phyloP scores from a whole-genome alignment of 2,113 vertebrate genomes.

The Scatophagus argus region DNA sequence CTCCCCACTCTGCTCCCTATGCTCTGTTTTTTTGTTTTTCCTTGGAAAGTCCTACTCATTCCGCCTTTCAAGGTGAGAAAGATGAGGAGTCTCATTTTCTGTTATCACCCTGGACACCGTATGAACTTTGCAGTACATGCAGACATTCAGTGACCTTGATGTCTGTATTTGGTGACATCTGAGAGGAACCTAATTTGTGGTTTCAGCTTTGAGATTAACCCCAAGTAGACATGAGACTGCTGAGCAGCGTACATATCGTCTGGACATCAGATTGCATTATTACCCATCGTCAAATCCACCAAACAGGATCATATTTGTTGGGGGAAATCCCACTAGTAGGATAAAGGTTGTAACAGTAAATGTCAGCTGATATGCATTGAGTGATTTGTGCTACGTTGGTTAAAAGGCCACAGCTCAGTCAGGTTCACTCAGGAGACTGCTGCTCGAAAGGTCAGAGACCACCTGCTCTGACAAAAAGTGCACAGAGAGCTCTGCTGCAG shows the following conservation, averaged over 20 bases:
- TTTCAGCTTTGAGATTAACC: neutral
- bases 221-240: neutral
- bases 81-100: no score
- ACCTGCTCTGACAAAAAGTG: slow-evolving; percentile 39
- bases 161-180: neutral
- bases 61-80: no score
- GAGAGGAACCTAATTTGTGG: neutral
- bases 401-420: slow-evolving; percentile 52
- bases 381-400: slow-evolving; percentile 33
- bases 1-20: no score
- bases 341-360: slow-evolving; percentile 5
- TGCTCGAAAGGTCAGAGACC: slow-evolving; percentile 57
- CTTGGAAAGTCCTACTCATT: no score
- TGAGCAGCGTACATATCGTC: neutral
- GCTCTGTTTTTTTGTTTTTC: no score
- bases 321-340: neutral
- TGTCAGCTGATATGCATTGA: neutral
- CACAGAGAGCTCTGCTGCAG: slow-evolving; percentile 15
- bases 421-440: slow-evolving; percentile 16
- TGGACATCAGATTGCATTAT: neutral
- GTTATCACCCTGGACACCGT: no score
- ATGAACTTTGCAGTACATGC: no score
- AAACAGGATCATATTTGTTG: neutral
- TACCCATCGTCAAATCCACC: neutral
- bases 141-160: no score